A percentile compares a stretch with the other conserved stretches of the same genome.
phyloP scores from a whole-genome alignment of 2,888 invertebrate species.

The Limnephilus marmoratus region DNA sequence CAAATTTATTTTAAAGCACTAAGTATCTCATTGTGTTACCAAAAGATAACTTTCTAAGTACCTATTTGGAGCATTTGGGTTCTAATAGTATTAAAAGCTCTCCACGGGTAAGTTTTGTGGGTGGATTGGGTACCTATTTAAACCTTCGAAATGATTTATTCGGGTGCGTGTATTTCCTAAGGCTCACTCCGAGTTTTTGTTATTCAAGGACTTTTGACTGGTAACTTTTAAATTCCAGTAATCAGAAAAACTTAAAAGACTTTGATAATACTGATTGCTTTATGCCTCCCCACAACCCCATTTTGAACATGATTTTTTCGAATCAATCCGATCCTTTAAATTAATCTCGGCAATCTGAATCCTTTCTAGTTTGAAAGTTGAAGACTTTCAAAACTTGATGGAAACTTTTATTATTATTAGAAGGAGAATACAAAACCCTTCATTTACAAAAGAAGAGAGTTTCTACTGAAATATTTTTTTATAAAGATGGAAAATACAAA shows the following conservation, averaged over 20 bases:
- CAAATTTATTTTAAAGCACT: constrained; percentile 6
- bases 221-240: background rate
- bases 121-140: background rate
- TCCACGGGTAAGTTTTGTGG: background rate
- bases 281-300: background rate
- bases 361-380: background rate
- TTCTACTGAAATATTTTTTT: no score
- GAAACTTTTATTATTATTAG: background rate
- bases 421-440: background rate
- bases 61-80: background rate
- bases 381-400: background rate
- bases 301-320: background rate
- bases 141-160: constrained; percentile 21
- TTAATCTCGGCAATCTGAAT: background rate
- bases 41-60: constrained; percentile 13
- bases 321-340: background rate
- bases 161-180: background rate
- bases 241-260: background rate
- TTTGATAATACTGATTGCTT: background rate
- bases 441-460: background rate
- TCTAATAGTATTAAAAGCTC: background rate
- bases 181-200: background rate
- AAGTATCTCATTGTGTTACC: constrained; percentile 21
- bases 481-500: background rate
- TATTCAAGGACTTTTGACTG: background rate